Conservation (phyloP, 2,888 invertebrate species). For the Mythimna ferrago region DNA sequence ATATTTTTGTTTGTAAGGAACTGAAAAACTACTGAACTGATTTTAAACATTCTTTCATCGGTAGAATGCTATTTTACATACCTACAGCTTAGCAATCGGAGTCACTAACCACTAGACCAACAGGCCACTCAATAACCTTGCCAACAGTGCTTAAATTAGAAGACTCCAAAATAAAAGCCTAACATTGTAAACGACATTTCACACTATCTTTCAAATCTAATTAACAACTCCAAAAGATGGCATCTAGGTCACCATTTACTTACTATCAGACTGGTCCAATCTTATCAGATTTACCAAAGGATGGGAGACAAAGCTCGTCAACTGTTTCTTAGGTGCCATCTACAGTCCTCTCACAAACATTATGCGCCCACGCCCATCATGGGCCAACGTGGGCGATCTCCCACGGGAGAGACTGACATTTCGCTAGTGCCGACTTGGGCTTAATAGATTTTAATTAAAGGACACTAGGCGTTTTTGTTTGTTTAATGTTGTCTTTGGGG, state of each 20-base stretch:
- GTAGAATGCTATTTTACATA: too few relatives aligned
- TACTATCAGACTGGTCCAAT: slow-evolving; percentile 6
- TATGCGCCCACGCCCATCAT: slow-evolving; percentile 40
- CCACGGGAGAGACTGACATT: slow-evolving; percentile 52
- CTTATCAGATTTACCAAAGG: slow-evolving; percentile 40
- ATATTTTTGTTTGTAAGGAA: not conserved
- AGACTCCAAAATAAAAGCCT: not conserved
- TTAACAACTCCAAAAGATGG: slow-evolving; percentile 41
- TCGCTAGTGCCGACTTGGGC: slow-evolving; percentile 24
- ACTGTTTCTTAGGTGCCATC: slow-evolving; percentile 35
- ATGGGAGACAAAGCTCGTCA: slow-evolving; percentile 41
- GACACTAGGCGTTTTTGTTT: slow-evolving; percentile 36
- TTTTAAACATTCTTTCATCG: too few relatives aligned
- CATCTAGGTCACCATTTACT: slow-evolving; percentile 18
- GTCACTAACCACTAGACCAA: too few relatives aligned
- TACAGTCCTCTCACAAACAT: slow-evolving; percentile 24
- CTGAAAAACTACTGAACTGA: not conserved
- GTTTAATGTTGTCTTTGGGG: slow-evolving; percentile 27
- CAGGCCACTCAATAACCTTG: not conserved
- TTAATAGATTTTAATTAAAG: slow-evolving; percentile 53
- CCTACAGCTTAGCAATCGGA: too few relatives aligned
- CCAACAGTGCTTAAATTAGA: not conserved
- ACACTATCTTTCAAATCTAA: slow-evolving; percentile 30
- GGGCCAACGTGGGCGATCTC: slow-evolving; percentile 45
- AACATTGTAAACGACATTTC: slow-evolving; percentile 20